Conservation (phyloP, 30 jellyfish, hydroid and myxozoan species). For the Chironex yamaguchii region DNA sequence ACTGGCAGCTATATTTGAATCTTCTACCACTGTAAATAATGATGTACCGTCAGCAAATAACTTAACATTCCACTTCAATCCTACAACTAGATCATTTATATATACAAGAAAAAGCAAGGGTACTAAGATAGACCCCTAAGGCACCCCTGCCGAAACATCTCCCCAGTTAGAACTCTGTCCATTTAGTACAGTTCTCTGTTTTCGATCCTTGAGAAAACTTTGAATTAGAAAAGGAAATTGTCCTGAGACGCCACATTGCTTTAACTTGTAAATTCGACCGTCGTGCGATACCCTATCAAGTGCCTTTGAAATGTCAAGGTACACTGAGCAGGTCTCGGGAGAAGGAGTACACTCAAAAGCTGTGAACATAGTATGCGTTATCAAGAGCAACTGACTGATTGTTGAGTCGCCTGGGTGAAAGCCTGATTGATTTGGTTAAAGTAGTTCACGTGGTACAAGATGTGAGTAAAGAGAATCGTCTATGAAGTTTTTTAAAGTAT, state of each 20-base stretch:
- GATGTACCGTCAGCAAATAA: slow-evolving; percentile 56
- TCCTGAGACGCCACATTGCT: slow-evolving; percentile 69
- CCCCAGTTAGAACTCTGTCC: slow-evolving; percentile 67
- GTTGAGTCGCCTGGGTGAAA: no score
- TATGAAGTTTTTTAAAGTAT: no score
- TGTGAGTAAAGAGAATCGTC: no score
- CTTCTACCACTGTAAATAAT: slow-evolving; percentile 59
- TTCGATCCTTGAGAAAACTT: slow-evolving; percentile 50
- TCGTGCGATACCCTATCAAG: slow-evolving; percentile 70
- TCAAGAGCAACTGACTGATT: not conserved
- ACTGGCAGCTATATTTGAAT: slow-evolving; percentile 54
- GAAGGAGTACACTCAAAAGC: slow-evolving; percentile 33
- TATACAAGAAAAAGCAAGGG: slow-evolving; percentile 50
- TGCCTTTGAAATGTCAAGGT: slow-evolving; percentile 61
- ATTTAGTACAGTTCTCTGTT: slow-evolving; percentile 62
- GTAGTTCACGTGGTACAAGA: no score
- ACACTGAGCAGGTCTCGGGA: slow-evolving; percentile 37
- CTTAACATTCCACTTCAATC: slow-evolving; percentile 52
- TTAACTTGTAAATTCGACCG: slow-evolving; percentile 61
- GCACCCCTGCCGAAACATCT: slow-evolving; percentile 71
- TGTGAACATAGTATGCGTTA: not conserved
- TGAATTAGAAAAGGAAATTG: slow-evolving; percentile 16
- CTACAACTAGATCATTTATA: slow-evolving; percentile 60
- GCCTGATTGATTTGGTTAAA: no score
- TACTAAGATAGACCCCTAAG: slow-evolving; percentile 74